Evolutionary conservation across 2,113 vertebrate genomes (phyloP), one percentile per base, ranked within the genome.

Genomic region (Hylia prasina): DNA sequence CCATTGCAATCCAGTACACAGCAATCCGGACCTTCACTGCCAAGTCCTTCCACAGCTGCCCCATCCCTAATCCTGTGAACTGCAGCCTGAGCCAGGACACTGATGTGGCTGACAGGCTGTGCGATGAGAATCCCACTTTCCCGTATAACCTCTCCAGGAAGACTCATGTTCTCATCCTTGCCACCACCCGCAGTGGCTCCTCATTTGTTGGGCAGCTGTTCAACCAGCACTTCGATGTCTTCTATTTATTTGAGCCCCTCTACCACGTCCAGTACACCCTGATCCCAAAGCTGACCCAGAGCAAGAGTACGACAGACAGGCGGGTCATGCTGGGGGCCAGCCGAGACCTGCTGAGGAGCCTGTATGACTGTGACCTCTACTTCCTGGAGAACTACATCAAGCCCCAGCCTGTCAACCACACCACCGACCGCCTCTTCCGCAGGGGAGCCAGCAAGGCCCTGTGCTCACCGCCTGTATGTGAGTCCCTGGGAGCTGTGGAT

Each of bases 161-260:
- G 98, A 99, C 98, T 0, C 99, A 99, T 28, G 96, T 99, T 91
- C 97, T 99, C 82, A 98, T 99, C 91, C 98, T 99, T 31, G 99
- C 99, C 90, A 99, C 99, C 42, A 99, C 99, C 2, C 98, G 99
- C 42, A 99, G 99, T 0, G 99, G 99, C 80, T 99, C 99, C 27
- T 99, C 99, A 2, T 99, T 99, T 35, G 98, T 99, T 0, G 99
- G 99, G 79, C 99, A 99, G 97, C 98, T 99, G 89, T 99, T 99
- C 95, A 99, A 99, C 97, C 99, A 99, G 97, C 99, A 99, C 97
- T 98, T 98, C 11, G 98, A 99, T 88, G 98, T 99, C 75, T 99
- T 99, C 97, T 99, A 99, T 98, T 98, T 99, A 97, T 99, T 99
- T 11, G 99, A 99, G 97, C 99, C 99, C 25, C 99, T 99, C 44